Base-by-base conservation (phyloP, 2,888 invertebrate genomes). In the Aphidoletes aphidimyza region DNA sequence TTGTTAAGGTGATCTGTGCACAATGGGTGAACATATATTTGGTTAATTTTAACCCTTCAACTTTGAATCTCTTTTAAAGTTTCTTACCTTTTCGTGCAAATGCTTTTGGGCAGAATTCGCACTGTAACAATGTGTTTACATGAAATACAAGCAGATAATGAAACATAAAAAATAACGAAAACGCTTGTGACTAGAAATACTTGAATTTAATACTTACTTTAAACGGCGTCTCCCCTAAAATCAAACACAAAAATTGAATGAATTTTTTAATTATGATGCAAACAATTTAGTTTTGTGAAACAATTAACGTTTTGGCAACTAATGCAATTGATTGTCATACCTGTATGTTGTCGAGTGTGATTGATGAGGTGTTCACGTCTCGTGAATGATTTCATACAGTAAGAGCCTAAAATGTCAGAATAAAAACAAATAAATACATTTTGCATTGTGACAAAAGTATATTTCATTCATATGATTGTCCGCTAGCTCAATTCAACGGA, bases 331-430 rank as follows among this genome's bases (percentile, higher is more conserved):
- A 14, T 54, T 54, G 54, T n/a, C 54, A 69, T 30, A 69, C 69
- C 69, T 69, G 54, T 54, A 19, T 54, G 54, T 19, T 54, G 69
- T 8, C 69, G 30, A 1, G 69, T 69, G 14, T 69, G 69, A 30
- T 69, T 69, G 30, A 69, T 30, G 3, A 69, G 92, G 89, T 95
- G 95, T 89, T 95, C 95, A 90, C 95, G 95, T 88, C 95, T 92
- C n/a, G 95, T 95, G 90, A 96, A 96, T 78, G 95, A 94, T 90
- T 96, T 96, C 87, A 95, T 94, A 90, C 96, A 96, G 88, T 95
- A 94, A 42, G 94, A 93, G 91, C 96, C 81, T 81, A 22, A 2
- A 30, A 30, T 30, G 2, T 30, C 3, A 96, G 5, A 69, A 69
- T 11, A 69, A 47, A 47, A 47, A 47, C 47, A 17, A 47, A 69